Base-by-base conservation (phyloP, 1,140 invertebrate species). In the Brachionus asplanchnoidis region DNA sequence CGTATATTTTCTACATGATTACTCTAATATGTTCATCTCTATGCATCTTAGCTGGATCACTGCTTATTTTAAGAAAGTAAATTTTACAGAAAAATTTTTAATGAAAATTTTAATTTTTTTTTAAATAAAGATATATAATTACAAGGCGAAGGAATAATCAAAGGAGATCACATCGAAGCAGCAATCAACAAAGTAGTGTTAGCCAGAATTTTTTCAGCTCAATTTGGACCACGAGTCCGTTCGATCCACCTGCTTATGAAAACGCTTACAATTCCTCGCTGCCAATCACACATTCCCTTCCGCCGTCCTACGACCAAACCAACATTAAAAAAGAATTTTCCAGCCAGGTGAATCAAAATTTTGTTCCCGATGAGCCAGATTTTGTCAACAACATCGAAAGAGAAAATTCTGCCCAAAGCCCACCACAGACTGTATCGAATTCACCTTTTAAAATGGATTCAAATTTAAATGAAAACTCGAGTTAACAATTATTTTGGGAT, bases 1-100 rank as follows among this genome's bases (percentile, higher is more conserved):
- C 79, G 2, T 82, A 82, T 36, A 65, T 82, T 82, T 68, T 82
- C 44, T 82, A 82, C 28, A 82, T 82, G n/a, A 82, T 82, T n/a
- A 82, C 79, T 11, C 53, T 82, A 6, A 82, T 82, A 36, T 68
- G 56, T 40, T 82, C 79, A 17, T 82, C 79, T 32, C 17, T 56
- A 14, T 82, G 79, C 60, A 68, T 82, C 4, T 11, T 82, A 65
- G 32, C 60, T 20, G 79, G 79, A 17, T 60, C 79, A 20, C n/a
- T 82, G 9, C 32, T 82, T 28, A 42, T 82, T 6, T 26, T 82
- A 20, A 82, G 65, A 65, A 82, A 32, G 79, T 82, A 36, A 40
- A 78, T 7, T 12, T 40, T 3, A 42, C 14, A 17, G 1, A 26
- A 78, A 46, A 44, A 46, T 46, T 44, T 44, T 26, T 23, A 32